These are phyloP conservation scores for Hofmannophila pseudospretella DNA, from an alignment of 2,888 invertebrate genomes.

Conservation along the genomic window DNA sequence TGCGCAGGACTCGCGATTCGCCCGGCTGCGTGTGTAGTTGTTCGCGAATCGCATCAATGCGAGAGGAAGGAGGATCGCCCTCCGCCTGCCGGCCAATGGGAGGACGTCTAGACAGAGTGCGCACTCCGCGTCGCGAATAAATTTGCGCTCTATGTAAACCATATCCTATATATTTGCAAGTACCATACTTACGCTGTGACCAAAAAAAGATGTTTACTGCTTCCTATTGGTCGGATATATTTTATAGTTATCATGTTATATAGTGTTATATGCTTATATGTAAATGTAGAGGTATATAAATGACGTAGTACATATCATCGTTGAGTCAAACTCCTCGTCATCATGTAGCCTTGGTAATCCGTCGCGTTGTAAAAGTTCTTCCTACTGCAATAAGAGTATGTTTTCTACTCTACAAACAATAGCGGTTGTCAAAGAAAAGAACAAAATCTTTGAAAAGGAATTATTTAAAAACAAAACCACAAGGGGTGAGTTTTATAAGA, in stretches of 20 bases:
- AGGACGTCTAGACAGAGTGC: slow-evolving; percentile 44
- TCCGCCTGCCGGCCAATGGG: slow-evolving; percentile 62
- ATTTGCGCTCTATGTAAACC: slow-evolving; percentile 41
- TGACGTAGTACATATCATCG: slow-evolving; percentile 6
- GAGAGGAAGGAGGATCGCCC: slow-evolving; percentile 76
- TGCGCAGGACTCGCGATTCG: slow-evolving; percentile 52
- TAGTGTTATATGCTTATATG: neutral
- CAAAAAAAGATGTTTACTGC: too few species aligned
- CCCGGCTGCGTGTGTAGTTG: slow-evolving; percentile 40
- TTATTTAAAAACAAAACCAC: slow-evolving; percentile 57
- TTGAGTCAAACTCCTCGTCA: slow-evolving; percentile 35
- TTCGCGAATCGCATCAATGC: slow-evolving; percentile 70
- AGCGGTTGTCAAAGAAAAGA: slow-evolving; percentile 44
- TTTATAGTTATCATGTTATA: too few species aligned
- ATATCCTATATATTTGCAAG: slow-evolving; percentile 14
- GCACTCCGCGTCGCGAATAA: slow-evolving; percentile 58
- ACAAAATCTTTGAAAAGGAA: slow-evolving; percentile 52
- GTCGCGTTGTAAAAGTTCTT: slow-evolving; percentile 51
- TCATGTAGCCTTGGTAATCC: slow-evolving; percentile 59
- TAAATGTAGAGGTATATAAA: neutral
- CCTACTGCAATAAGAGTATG: slow-evolving; percentile 10
- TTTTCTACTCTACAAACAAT: slow-evolving; percentile 24
- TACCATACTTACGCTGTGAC: neutral
- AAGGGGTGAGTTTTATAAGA: slow-evolving; percentile 56
- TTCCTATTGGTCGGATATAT: slow-evolving; percentile 1